These are phyloP conservation scores for Habropoda laboriosa DNA, from an alignment of 1,140 invertebrate genomes.

Conservation along the genomic window DNA sequence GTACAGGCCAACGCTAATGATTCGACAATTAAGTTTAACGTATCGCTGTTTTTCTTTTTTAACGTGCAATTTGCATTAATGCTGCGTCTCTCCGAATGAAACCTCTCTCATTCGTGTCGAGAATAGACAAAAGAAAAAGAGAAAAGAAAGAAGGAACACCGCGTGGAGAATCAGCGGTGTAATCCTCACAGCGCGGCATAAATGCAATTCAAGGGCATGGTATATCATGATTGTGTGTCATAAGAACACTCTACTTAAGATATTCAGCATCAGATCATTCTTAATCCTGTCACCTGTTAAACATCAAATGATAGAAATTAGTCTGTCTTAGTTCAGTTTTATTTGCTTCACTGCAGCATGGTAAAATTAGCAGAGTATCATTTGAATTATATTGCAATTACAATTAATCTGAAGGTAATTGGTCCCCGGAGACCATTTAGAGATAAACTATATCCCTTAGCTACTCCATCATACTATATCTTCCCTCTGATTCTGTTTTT, in stretches of 20 bases:
- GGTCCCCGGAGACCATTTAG: too few species aligned
- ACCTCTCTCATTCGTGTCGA: too few species aligned
- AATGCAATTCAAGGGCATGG: background rate
- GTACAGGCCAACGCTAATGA: slow-evolving; percentile 3
- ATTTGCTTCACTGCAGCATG: too few species aligned
- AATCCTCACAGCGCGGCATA: background rate
- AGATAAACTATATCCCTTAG: too few species aligned
- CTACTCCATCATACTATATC: too few species aligned
- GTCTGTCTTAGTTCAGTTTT: background rate
- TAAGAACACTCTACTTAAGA: background rate
- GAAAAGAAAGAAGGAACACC: background rate
- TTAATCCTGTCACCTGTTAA: background rate
- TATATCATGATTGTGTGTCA: background rate
- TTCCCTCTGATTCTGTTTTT: too few species aligned
- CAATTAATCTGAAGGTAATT: too few species aligned
- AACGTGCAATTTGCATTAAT: slow-evolving; percentile 11
- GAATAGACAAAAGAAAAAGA: too few species aligned
- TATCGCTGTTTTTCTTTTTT: background rate
- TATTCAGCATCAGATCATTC: background rate
- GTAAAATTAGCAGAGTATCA: too few species aligned
- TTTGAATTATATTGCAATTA: too few species aligned
- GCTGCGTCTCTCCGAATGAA: background rate
- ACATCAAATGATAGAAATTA: background rate
- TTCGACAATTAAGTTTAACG: slow-evolving; percentile 21
- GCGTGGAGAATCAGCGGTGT: background rate